Evolutionary conservation across 1,140 invertebrate species (phyloP), one percentile per base, ranked within the genome.

Genomic region (Chrysomallon squamiferum): DNA sequence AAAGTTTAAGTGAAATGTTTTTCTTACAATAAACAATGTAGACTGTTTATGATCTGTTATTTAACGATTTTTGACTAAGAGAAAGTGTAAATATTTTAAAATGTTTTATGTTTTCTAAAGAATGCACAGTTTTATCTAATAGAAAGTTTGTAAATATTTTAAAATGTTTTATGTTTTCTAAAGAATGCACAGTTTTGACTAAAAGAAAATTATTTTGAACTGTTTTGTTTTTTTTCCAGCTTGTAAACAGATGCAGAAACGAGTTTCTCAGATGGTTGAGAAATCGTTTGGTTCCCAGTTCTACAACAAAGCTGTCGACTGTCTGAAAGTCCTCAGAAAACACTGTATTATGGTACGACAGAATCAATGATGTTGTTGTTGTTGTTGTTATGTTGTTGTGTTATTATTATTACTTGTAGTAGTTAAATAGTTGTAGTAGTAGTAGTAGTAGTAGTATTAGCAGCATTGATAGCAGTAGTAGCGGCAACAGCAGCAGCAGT

Each of bases 281-380:
- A 78, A 81, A 22, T 83, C 80, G 4, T 82, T 84, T 72, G 82
- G 79, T 6, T 61, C 72, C 32, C 80, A 82, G 66, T 76, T 76
- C 38, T 84, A 81, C 62, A 52, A 64, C 9, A 82, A 84, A 62
- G 82, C 82, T 27, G 69, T 81, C 60, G 79, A 81, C 47, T 84
- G 82, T 71, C 54, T 84, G 22, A 80, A 79, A 38, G 72, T 68
- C 22, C 58, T 81, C 1, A 60, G 82, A 35, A 30, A 72, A 62
- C 73, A 77, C 29, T 76, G 72, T 52, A 71, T 79, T 25, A 78
- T 80, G 73, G 82, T 84, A 59, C 61, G 29, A 15, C 13, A 56
- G 2, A 29, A 27, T 25, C 20, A 27, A 29, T 18, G 52, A 29
- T 22, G 52, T 11, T 7, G 6, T 27, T n/a, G n/a, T n/a, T n/a